Evolutionary conservation across 2,888 invertebrate genomes (phyloP).

Genomic region (Protophormia terraenovae): DNA sequence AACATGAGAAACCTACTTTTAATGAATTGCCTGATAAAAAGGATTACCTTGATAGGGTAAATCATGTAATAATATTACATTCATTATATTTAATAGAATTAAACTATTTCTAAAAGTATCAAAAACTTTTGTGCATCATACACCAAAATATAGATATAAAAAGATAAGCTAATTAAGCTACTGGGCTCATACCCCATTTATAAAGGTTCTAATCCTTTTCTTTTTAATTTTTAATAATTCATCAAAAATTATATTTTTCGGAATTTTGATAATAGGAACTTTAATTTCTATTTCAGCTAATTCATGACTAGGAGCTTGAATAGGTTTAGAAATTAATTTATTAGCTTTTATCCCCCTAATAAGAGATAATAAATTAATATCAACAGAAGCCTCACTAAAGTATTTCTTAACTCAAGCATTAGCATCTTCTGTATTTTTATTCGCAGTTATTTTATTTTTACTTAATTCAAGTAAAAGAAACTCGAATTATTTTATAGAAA

Average conservation of each 20-base stretch:
- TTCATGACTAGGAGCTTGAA: constrained; percentile 83
- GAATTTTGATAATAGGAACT: constrained; percentile 81
- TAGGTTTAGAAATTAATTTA: constrained; percentile 85
- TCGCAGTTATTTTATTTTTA: constrained; percentile 78
- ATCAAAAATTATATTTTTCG: constrained; percentile 83
- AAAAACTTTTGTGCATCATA: constrained; percentile 85
- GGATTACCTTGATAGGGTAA: constrained; percentile 86
- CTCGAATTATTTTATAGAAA: constrained; percentile 72
- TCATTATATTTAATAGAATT: constrained; percentile 83
- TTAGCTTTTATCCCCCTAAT: constrained; percentile 84
- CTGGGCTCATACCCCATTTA: constrained; percentile 82
- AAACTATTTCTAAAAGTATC: constrained; percentile 84
- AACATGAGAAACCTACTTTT: constrained; percentile 41
- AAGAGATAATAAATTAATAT: constrained; percentile 82
- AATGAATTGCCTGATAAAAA: constrained; percentile 80
- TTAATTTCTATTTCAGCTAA: constrained; percentile 82
- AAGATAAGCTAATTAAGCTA: constrained; percentile 83
- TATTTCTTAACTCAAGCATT: constrained; percentile 84
- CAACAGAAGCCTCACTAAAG: constrained; percentile 84
- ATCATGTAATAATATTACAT: constrained; percentile 80
- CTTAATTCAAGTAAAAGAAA: constrained; percentile 76
- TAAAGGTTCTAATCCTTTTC: constrained; percentile 82
- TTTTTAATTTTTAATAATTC: constrained; percentile 82
- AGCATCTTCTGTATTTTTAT: constrained; percentile 83
- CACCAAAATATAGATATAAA: constrained; percentile 83